phyloP scores from a whole-genome alignment of 2,888 invertebrate genomes.

The Sthenelais limicola region DNA sequence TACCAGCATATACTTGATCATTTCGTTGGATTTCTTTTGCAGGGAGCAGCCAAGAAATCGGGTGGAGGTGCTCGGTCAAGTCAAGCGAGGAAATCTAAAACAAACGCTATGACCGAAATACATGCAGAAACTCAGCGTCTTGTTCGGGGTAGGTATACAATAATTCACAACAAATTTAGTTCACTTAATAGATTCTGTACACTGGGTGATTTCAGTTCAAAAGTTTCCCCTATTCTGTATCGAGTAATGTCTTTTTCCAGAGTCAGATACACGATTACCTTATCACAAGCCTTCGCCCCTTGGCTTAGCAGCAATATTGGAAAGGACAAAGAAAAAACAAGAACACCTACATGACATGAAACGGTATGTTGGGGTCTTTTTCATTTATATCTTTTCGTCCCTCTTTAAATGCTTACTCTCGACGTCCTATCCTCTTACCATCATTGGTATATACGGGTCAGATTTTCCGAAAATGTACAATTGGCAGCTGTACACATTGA shows the following conservation, averaged over 20 bases:
- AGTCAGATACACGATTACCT: constrained; percentile 83
- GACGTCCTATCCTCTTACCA: no score
- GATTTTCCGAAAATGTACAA: no score
- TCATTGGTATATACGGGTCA: no score
- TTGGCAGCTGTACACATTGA: no score
- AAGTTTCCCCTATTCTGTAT: no score
- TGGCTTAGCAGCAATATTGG: constrained; percentile 83
- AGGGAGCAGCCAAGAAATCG: constrained; percentile 49
- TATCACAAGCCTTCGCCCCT: constrained; percentile 89
- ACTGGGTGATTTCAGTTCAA: no score
- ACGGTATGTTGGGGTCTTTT: constrained; percentile 49
- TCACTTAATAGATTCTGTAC: background rate
- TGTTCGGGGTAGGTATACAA: constrained; percentile 74
- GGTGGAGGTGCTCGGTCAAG: background rate
- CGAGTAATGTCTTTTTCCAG: constrained; percentile 72
- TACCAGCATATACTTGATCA: no score
- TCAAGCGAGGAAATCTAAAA: background rate
- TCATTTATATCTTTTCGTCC: background rate
- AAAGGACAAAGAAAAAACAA: constrained; percentile 67
- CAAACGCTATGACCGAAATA: constrained; percentile 66
- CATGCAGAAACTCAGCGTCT: constrained; percentile 88
- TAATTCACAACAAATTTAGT: background rate
- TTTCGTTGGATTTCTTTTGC: no score
- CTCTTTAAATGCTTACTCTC: no score
- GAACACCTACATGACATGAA: constrained; percentile 53